A percentile compares a stretch with the other conserved stretches of the same genome.
These are phyloP conservation scores for Lycaena phlaeas DNA, from an alignment of 2,888 invertebrate genomes.

Conservation along the genomic window DNA sequence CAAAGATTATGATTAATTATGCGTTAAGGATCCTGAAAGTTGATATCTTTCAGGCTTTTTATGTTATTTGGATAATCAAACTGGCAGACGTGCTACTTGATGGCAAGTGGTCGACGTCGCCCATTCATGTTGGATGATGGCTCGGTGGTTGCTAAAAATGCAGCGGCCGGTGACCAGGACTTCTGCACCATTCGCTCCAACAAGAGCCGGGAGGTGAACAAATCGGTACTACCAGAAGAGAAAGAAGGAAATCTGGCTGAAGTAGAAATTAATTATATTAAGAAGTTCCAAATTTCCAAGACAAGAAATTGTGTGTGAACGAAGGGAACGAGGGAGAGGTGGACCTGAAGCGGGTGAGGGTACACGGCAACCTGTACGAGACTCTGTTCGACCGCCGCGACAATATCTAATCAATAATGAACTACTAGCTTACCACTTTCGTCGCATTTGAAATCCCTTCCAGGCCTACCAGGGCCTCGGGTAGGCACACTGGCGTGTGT, in stretches of 20 bases:
- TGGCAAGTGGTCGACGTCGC: too few species aligned
- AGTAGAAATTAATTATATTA: constrained; percentile 96
- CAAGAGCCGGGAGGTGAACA: constrained; percentile 72
- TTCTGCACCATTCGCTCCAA: constrained; percentile 82
- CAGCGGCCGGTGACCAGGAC: constrained; percentile 82
- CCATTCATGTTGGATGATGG: constrained; percentile 91
- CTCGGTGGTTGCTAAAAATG: constrained; percentile 82
- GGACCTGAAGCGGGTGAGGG: constrained; percentile 84
- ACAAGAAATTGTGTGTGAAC: constrained; percentile 88
- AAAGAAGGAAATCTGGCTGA: constrained; percentile 90
- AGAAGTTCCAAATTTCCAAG: constrained; percentile 99
- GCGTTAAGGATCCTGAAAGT: too few species aligned
- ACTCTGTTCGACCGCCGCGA: constrained; percentile 90
- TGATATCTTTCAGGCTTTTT: too few species aligned
- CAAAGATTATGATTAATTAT: too few species aligned
- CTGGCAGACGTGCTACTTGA: too few species aligned
- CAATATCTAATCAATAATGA: too few species aligned
- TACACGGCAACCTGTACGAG: constrained; percentile 91
- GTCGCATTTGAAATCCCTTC: too few species aligned
- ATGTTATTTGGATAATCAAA: too few species aligned
- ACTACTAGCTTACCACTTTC: too few species aligned
- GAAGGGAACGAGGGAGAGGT: constrained; percentile 79
- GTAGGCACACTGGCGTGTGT: too few species aligned
- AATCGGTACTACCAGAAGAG: constrained; percentile 83
- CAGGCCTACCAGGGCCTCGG: too few species aligned